Evolutionary conservation across 2,797 vertebrate genomes (phyloP).

Genomic region (Fratercula arctica): DNA sequence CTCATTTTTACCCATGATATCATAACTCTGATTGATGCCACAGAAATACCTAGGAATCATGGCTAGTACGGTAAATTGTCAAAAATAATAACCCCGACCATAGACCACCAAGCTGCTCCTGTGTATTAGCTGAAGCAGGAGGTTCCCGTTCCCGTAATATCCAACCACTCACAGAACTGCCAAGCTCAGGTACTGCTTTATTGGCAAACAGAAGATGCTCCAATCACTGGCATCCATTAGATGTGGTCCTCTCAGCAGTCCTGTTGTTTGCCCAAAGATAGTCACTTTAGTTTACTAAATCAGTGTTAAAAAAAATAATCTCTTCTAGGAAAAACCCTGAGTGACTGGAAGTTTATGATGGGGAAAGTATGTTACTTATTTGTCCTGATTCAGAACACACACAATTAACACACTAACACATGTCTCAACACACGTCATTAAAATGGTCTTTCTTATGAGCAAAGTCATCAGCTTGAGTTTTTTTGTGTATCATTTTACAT

Average conservation of each 20-base stretch:
- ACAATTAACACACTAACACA: neutral
- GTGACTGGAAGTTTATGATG: neutral
- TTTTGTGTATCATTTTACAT: neutral
- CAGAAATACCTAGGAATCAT: neutral
- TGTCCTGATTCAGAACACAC: neutral
- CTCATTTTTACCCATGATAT: neutral
- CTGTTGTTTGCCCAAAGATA: neutral
- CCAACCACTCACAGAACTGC: neutral
- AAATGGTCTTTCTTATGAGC: neutral
- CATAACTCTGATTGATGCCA: neutral
- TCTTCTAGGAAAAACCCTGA: neutral
- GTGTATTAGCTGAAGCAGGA: neutral
- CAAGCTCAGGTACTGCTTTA: neutral
- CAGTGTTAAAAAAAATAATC: neutral
- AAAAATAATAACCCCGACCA: neutral
- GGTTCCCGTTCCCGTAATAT: neutral
- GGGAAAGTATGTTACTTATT: neutral
- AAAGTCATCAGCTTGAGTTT: neutral
- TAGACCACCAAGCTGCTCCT: neutral
- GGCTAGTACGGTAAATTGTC: neutral
- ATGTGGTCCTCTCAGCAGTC: neutral
- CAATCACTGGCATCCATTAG: neutral
- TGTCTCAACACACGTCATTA: rapidly evolving
- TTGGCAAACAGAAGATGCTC: neutral
- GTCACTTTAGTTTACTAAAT: neutral